Evolutionary conservation across 2,113 vertebrate species (phyloP), one percentile per base, ranked within the genome.

Genomic region (Ariopsis seemanni): DNA sequence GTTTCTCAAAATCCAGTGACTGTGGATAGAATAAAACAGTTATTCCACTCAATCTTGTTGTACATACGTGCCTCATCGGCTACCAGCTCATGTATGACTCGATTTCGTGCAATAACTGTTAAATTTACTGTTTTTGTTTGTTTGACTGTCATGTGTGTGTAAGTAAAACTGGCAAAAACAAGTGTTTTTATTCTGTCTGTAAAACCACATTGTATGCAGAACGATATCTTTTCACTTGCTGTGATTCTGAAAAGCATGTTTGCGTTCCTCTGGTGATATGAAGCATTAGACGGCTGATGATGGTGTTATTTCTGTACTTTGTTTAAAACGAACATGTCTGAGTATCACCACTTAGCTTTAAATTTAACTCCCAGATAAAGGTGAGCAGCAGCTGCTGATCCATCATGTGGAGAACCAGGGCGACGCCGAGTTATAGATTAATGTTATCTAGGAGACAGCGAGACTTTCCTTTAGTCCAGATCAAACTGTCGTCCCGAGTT

Each of bases 311-410:
- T 82, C n/a, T 42, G 60, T 53, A 53, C 55, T 48, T 48, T 48
- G 48, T 74, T 85, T 69, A 80, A 85, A 85, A 69, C 65, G 14
- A 34, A 62, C 81, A 65, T 85, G 78, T 52, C 85, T 89, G 83
- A 72, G 86, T 72, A 78, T 89, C 69, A n/a, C 30, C 58, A 55
- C 74, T 80, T 58, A 85, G 83, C 79, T 91, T 92, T 92, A 94
- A 92, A 93, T 93, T 87, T 90, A 93, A 93, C 89, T 1, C 50
- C 60, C 89, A 87, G 83, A 89, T 88, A 92, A 91, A 86, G 84
- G n/a, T 82, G 74, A 87, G 62, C 25, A 88, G 63, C 92, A 93
- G 91, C 92, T 93, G 93, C 81, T 72, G 57, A 87, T 67, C 84
- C 48, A 86, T 89, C 88, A 92, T 90, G 88, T 87, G 87, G 22